Percentiles rank a stretch among this genome's conserved stretches.
Evolutionary conservation across 2,113 vertebrate species (phyloP).

Genomic region (Phyllostomus hastatus): DNA sequence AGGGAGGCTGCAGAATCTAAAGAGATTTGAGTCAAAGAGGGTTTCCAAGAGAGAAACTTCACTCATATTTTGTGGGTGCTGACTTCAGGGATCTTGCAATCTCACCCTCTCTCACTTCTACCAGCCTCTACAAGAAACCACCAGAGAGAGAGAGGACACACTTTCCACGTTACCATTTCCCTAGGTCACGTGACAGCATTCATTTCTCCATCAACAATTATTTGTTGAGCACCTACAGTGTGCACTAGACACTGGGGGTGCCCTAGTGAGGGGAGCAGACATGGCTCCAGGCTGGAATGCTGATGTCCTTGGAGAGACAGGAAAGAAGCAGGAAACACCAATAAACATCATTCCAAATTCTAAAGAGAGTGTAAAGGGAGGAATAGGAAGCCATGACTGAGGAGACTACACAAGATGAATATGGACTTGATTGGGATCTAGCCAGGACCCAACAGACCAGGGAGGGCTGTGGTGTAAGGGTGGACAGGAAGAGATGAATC

Average conservation of each 20-base stretch:
- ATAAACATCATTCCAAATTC: not conserved
- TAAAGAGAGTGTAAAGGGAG: not conserved
- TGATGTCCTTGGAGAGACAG: not conserved
- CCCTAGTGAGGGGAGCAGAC: not conserved
- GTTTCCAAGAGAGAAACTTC: not conserved
- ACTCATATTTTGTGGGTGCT: not conserved
- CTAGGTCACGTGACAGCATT: not conserved
- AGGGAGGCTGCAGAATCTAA: no score
- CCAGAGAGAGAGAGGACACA: not conserved
- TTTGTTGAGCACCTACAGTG: not conserved
- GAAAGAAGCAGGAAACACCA: not conserved
- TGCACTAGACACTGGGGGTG: not conserved
- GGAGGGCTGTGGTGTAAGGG: no score
- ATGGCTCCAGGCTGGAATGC: not conserved
- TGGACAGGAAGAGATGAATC: no score
- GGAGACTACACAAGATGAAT: no score
- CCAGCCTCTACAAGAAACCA: not conserved
- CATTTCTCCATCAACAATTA: not conserved
- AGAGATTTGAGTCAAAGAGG: not conserved
- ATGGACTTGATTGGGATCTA: no score
- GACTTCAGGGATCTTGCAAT: not conserved
- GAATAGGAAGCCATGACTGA: no score
- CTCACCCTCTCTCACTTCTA: not conserved
- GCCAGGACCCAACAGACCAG: no score
- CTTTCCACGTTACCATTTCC: not conserved